A percentile compares a stretch with the other conserved stretches of the same genome.
Evolutionary conservation across 37 sponge, comb jelly and placozoan species (phyloP).

Genomic region (Cladorhizidae sp.): DNA sequence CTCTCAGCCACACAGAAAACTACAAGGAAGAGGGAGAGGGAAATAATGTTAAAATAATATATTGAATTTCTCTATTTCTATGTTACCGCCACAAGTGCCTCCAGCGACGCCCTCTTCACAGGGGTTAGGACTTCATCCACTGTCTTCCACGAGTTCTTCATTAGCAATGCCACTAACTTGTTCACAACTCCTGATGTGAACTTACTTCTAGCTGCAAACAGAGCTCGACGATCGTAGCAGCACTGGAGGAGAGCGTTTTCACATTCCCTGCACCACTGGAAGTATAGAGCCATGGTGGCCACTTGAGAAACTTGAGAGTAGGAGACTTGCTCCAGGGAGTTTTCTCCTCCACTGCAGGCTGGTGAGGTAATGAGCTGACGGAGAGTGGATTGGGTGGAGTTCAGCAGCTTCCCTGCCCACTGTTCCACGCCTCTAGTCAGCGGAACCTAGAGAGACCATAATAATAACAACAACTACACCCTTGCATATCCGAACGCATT

Average conservation of each 20-base stretch:
- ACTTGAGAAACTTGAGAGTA: slow-evolving; percentile 60
- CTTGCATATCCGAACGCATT: too few relatives aligned
- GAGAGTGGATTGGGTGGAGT: slow-evolving; percentile 24
- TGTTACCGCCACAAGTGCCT: slow-evolving; percentile 51
- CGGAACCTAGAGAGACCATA: slow-evolving; percentile 34
- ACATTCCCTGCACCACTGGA: slow-evolving; percentile 86
- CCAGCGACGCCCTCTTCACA: slow-evolving; percentile 43
- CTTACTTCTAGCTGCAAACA: slow-evolving; percentile 47
- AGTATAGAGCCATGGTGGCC: slow-evolving; percentile 65
- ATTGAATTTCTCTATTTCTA: not conserved
- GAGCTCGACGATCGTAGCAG: slow-evolving; percentile 67
- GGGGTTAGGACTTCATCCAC: slow-evolving; percentile 23
- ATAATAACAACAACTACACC: too few relatives aligned
- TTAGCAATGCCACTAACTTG: slow-evolving; percentile 50
- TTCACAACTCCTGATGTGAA: slow-evolving; percentile 44
- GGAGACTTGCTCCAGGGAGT: slow-evolving; percentile 42
- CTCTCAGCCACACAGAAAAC: slow-evolving; percentile 78
- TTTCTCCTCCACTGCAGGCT: not conserved
- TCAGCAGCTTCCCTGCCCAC: slow-evolving; percentile 57
- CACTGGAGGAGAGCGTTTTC: slow-evolving; percentile 47
- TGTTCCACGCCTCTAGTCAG: slow-evolving; percentile 62
- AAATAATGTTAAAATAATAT: not conserved
- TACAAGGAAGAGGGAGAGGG: not conserved
- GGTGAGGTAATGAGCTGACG: slow-evolving; percentile 10
- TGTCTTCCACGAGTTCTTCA: slow-evolving; percentile 54